Evolutionary conservation across 2,797 vertebrate species (phyloP).

Genomic region (Microchirus variegatus): DNA sequence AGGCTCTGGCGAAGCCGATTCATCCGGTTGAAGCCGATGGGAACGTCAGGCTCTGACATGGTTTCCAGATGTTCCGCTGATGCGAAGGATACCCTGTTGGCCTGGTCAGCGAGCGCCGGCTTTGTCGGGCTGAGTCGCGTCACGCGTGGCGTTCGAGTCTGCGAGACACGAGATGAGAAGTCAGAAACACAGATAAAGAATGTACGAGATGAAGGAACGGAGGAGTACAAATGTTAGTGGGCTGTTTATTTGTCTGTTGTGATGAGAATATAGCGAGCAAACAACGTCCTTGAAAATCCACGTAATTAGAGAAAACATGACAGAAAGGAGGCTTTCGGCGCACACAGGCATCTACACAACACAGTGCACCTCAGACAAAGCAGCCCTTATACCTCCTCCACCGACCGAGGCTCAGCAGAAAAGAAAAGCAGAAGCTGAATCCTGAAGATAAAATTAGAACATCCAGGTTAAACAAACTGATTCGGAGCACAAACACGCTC

Average conservation of each 20-base stretch:
- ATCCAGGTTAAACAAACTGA: constrained; percentile 15
- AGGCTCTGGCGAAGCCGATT: constrained; percentile 97
- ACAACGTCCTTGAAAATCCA: constrained; percentile 30
- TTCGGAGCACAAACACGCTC: background rate
- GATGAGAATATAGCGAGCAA: background rate
- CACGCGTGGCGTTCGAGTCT: constrained; percentile 80
- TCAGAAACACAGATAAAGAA: background rate
- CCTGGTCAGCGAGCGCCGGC: constrained; percentile 90
- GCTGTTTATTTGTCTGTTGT: background rate
- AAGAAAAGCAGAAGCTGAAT: background rate
- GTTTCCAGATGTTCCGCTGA: constrained; percentile 94
- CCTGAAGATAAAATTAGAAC: constrained; percentile 29
- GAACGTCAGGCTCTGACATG: constrained; percentile 94
- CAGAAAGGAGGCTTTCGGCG: constrained; percentile 23
- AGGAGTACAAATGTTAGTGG: background rate
- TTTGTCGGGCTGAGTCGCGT: constrained; percentile 86
- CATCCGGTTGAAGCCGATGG: constrained; percentile 94
- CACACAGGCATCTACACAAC: constrained; percentile 6
- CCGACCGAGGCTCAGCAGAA: constrained; percentile 8
- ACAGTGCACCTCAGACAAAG: constrained; percentile 35
- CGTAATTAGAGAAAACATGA: constrained; percentile 21
- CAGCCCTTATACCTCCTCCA: constrained; percentile 4
- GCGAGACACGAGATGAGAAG: constrained; percentile 19
- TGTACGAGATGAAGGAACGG: background rate
- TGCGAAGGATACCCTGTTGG: constrained; percentile 90